Conservation (phyloP, 64 coral and sea anemone genomes). For the Stylophora pistillata region DNA sequence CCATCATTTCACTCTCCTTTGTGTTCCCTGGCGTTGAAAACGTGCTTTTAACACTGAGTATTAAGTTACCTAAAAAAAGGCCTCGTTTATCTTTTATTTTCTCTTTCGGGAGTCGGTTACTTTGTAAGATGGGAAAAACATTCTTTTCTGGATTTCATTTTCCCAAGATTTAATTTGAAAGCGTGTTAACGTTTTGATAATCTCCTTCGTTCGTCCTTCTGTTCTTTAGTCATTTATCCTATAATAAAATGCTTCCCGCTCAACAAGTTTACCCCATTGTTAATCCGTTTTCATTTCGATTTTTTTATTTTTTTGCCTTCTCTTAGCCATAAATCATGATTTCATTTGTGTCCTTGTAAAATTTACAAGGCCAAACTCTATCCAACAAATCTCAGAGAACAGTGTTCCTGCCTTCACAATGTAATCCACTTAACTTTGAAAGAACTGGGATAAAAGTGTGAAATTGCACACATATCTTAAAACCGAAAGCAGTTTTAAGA, state of each 20-base stretch:
- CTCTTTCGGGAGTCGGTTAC: slow-evolving; percentile 7
- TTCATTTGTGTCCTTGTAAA: neutral
- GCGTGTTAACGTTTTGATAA: slow-evolving; percentile 43
- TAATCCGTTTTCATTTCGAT: neutral
- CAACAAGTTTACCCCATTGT: slow-evolving; percentile 7
- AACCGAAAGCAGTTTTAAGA: neutral
- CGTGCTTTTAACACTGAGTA: slow-evolving; percentile 41
- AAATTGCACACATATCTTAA: neutral
- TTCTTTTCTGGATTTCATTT: slow-evolving; percentile 23
- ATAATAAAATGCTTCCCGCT: slow-evolving; percentile 15
- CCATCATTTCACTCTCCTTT: slow-evolving; percentile 42
- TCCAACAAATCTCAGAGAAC: neutral
- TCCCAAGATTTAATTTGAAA: slow-evolving; percentile 36
- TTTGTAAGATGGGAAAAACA: slow-evolving; percentile 36
- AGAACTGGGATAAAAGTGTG: neutral
- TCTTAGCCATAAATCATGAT: neutral
- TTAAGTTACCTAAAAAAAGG: slow-evolving; percentile 48
- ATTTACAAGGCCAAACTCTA: neutral
- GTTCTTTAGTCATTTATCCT: neutral
- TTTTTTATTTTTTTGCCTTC: neutral
- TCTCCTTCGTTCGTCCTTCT: neutral
- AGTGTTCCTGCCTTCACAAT: neutral
- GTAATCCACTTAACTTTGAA: neutral
- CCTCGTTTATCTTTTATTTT: slow-evolving; percentile 7
- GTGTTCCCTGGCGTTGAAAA: slow-evolving; percentile 40